Base-by-base conservation (phyloP, 2,113 vertebrate genomes). In the Tympanuchus pallidicinctus region DNA sequence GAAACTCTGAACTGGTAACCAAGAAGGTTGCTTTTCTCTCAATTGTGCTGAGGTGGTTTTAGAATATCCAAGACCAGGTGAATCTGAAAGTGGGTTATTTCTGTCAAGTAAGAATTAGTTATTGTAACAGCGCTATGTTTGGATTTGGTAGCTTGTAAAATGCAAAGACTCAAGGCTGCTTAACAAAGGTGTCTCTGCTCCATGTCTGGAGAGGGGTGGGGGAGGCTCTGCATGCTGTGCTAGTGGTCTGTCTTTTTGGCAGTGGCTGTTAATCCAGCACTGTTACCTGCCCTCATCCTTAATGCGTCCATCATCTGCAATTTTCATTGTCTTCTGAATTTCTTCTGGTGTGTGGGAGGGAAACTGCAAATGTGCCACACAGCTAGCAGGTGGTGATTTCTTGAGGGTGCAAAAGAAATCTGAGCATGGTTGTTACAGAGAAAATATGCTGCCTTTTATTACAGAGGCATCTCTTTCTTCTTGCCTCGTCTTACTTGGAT, bases 381-480 rank as follows among this genome's bases (percentile, higher is more conserved):
- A 89, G 38, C 24, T 34, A 67, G 32, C 38, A 36, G 25, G 66
- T 16, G 3, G 48, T 76, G 60, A 36, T 57, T 89, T 70, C 40
- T 61, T 22, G 12, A 20, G 47, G 14, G 40, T 72, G n/a, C 40
- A 59, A 74, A 80, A 54, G n/a, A 70, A 63, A 57, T 54, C 10
- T 52, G 43, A 74, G 50, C 6, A 1, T 40, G 38, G 8, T 83
- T 74, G 42, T 59, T 79, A 70, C 21, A 60, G 48, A 66, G 27
- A 66, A 76, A 94, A 86, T 88, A 85, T 17, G 66, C 78, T 75
- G 59, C 71, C 57, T 59, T 75, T 90, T 86, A 10, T 92, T 93
- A 17, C n/a, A 42, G 32, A 94, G 64, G 28, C 0, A 0, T 73
- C 50, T 86, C 47, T 63, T 65, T 16, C 76, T 88, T 28, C 40